Conservation (phyloP, 2,113 vertebrate genomes). For the Cervus canadensis region DNA sequence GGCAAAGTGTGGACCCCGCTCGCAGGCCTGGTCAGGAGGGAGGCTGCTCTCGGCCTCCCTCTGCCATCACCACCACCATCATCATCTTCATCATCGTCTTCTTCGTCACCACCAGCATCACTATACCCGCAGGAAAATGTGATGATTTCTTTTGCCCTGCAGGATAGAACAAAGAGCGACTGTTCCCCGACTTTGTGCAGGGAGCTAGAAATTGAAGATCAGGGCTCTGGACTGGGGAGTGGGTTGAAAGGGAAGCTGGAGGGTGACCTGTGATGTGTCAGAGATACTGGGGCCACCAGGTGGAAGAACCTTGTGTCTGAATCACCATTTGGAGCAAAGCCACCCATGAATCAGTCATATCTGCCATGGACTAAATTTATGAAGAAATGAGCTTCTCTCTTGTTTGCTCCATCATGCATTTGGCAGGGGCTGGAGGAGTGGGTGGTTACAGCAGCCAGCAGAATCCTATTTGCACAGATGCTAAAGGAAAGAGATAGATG, state of each 20-base stretch:
- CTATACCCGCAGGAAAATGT: not conserved
- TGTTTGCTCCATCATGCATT: not conserved
- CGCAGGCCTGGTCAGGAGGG: not conserved
- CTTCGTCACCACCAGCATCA: not conserved
- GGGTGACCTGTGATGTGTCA: too few relatives aligned
- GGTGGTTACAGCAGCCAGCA: not conserved
- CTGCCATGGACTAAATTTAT: not conserved
- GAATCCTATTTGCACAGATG: not conserved
- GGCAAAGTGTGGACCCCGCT: too few relatives aligned
- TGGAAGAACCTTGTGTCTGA: not conserved
- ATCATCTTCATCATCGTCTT: fast-evolving
- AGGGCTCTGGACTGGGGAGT: not conserved
- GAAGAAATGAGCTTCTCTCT: not conserved
- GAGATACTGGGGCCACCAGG: not conserved
- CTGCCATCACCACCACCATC: not conserved
- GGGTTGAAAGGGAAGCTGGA: not conserved
- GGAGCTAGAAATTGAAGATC: not conserved
- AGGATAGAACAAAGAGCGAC: not conserved
- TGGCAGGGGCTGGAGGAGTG: not conserved
- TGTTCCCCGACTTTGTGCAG: not conserved
- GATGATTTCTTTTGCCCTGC: not conserved
- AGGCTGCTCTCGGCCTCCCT: not conserved
- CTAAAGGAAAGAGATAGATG: not conserved
- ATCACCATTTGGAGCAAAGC: not conserved
- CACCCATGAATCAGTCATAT: not conserved